Evolutionary conservation across 2,797 vertebrate species (phyloP).

Genomic region (Polyboroides typus): DNA sequence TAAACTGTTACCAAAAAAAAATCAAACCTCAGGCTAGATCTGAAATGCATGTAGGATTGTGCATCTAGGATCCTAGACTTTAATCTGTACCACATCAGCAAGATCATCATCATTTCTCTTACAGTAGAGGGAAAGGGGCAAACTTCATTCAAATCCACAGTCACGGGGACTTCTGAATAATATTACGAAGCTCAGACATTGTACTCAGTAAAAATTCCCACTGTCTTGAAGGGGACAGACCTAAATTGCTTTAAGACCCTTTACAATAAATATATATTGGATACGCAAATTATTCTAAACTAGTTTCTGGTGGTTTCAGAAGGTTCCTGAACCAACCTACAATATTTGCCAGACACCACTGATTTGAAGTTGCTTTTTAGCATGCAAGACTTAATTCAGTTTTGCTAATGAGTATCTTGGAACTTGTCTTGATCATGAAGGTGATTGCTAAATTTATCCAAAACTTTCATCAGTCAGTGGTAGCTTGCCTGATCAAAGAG

Average conservation of each 20-base stretch:
- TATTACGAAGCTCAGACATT: not conserved
- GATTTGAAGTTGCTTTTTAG: not conserved
- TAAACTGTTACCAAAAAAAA: not conserved
- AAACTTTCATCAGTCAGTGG: not conserved
- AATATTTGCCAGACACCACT: not conserved
- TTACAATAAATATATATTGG: not conserved
- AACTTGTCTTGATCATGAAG: not conserved
- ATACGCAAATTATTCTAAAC: not conserved
- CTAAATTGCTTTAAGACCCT: not conserved
- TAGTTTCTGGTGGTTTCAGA: not conserved
- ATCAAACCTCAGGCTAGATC: not conserved
- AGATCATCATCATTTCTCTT: not conserved
- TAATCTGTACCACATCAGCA: not conserved
- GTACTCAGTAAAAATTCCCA: not conserved
- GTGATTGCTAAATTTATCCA: not conserved
- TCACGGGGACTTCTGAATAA: not conserved
- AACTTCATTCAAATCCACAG: not conserved
- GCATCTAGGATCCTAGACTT: not conserved
- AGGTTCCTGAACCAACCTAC: not conserved
- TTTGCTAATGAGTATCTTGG: not conserved
- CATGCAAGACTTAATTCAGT: not conserved
- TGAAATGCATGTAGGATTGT: not conserved
- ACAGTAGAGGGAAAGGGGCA: not conserved
- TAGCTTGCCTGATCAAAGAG: not conserved
- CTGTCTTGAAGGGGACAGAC: not conserved